Percentiles rank a stretch among this genome's conserved stretches.
Evolutionary conservation across 2,113 vertebrate species (phyloP).

Genomic region (Oreotrochilus melanogaster): DNA sequence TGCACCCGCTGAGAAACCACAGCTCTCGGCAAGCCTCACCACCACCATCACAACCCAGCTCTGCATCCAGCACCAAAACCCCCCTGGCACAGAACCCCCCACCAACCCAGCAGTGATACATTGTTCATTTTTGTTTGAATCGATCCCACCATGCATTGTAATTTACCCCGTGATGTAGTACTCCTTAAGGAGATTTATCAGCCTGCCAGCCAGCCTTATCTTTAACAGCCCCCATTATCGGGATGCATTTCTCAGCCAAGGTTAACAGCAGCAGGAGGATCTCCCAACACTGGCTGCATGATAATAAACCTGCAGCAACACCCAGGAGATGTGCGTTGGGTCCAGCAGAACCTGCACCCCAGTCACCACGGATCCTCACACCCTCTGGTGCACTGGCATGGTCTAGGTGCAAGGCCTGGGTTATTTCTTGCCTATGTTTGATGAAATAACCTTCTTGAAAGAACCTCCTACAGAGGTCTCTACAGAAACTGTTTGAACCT

Average conservation of each 20-base stretch:
- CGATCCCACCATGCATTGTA: neutral
- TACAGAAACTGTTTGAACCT: neutral
- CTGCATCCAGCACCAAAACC: neutral
- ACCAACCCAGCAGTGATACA: neutral
- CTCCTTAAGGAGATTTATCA: constrained; percentile 44
- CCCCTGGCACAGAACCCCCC: neutral
- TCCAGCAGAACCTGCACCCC: rapidly evolving
- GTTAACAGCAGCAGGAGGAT: constrained; percentile 26
- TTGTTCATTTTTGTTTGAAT: constrained; percentile 31
- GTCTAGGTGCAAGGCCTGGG: neutral
- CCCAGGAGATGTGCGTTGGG: neutral
- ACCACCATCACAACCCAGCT: neutral
- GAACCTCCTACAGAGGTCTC: neutral
- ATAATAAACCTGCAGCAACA: neutral
- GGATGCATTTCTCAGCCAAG: constrained; percentile 58
- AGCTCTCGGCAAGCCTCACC: neutral
- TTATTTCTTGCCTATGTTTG: rapidly evolving
- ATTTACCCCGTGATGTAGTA: constrained; percentile 9
- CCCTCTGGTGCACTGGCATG: no score
- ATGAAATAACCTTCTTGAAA: neutral
- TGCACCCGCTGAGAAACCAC: neutral
- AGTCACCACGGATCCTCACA: rapidly evolving
- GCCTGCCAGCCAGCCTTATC: constrained; percentile 57
- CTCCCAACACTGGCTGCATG: neutral
- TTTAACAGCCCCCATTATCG: constrained; percentile 20